phyloP scores from a whole-genome alignment of 2,888 invertebrate genomes.

The Cosmopolites sordidus region DNA sequence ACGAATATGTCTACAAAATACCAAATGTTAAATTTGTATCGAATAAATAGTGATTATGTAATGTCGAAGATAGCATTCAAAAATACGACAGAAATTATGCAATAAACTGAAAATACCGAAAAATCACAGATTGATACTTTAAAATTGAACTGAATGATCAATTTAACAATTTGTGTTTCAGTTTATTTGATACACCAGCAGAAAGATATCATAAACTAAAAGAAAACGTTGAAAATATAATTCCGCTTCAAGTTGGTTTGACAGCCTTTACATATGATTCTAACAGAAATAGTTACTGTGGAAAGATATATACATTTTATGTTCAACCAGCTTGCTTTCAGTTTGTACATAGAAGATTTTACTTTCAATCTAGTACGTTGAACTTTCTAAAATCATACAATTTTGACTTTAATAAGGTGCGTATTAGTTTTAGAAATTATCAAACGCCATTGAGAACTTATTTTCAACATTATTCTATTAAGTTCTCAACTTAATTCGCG shows the following conservation, averaged over 20 bases:
- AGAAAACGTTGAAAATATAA: slow-evolving; percentile 50
- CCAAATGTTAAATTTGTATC: too few species aligned
- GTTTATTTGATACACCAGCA: slow-evolving; percentile 56
- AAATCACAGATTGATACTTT: too few species aligned
- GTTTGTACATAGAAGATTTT: slow-evolving; percentile 57
- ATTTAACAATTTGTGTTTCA: slow-evolving; percentile 41
- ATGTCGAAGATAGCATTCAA: too few species aligned
- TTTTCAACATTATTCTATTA: too few species aligned
- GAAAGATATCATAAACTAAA: slow-evolving; percentile 55
- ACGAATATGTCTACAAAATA: too few species aligned
- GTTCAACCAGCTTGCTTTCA: slow-evolving; percentile 62
- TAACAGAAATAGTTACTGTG: slow-evolving; percentile 56
- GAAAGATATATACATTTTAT: slow-evolving; percentile 64
- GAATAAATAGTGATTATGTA: too few species aligned
- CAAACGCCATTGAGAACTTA: background rate
- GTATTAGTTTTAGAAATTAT: slow-evolving; percentile 1
- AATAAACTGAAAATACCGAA: too few species aligned
- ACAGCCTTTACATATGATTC: slow-evolving; percentile 60
- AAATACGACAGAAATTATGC: too few species aligned
- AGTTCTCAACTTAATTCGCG: too few species aligned
- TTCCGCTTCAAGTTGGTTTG: slow-evolving; percentile 66
- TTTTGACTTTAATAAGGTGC: slow-evolving; percentile 75
- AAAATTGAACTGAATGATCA: too few species aligned
- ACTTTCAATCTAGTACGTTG: slow-evolving; percentile 60
- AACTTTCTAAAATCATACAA: slow-evolving; percentile 60